Base-by-base conservation (phyloP, 2,113 vertebrate species). In the Xiphias gladius region DNA sequence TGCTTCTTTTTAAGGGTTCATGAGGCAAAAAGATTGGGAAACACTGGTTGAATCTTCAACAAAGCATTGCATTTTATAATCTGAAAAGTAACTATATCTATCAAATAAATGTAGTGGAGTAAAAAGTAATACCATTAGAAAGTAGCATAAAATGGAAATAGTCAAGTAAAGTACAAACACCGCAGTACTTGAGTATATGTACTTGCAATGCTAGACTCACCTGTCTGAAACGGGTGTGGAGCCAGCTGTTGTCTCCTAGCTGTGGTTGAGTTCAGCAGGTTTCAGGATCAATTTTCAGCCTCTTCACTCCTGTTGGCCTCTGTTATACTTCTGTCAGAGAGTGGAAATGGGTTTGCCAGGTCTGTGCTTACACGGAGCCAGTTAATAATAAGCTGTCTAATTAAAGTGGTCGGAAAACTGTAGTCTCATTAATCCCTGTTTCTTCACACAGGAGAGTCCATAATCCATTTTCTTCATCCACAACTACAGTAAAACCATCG, bases 121-220 rank as follows among this genome's bases (percentile, higher is more conserved):
- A 17, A 17, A 6, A 17, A 43, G 41, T 46, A 46, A 39, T 39
- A 7, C 37, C 7, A 39, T 39, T 39, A 39, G 0, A 46, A 35
- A 35, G 32, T 4, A 35, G 32, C 32, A 35, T 35, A 6, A 35
- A 46, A 46, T 17, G 14, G 4, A 46, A 46, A 46, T 46, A 46
- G 14, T 46, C 43, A 46, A 35, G 32, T 35, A 35, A 62, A 35
- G 59, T 62, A 20, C 32, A 37, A 37, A 12, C 57, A 7, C 17
- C 30, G 22, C 22, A 9, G 26, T 35, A n/a, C 75, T n/a, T 48
- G 22, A 8, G 3, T 37, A 64, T 46, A 55, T 0, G 32, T 17
- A 52, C n/a, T 32, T 39, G 37, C 26, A 28, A 13, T 52, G 32
- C 54, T 50, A 7, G 24, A 59, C 87, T 83, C 58, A 88, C 87